These are phyloP conservation scores for Platichthys stellatus DNA, from an alignment of 2,113 vertebrate species.

Conservation along the genomic window DNA sequence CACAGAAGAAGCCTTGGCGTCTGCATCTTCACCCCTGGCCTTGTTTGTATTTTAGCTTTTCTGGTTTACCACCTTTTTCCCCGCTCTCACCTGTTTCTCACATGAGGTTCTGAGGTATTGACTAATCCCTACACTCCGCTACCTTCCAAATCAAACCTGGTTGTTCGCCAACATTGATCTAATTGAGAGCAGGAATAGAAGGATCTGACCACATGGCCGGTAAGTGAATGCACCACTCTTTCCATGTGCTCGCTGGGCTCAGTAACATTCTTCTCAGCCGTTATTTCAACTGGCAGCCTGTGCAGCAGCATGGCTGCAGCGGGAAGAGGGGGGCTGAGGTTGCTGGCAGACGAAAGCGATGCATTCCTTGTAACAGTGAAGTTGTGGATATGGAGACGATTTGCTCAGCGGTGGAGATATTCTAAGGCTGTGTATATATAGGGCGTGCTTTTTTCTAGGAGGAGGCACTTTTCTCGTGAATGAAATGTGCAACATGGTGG, in stretches of 20 bases:
- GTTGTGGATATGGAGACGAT: slow-evolving; percentile 74
- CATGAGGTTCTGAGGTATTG: slow-evolving; percentile 12
- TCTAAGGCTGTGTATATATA: slow-evolving; percentile 65
- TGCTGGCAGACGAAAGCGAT: slow-evolving; percentile 71
- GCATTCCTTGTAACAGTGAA: slow-evolving; percentile 78
- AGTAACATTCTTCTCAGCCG: slow-evolving; percentile 63
- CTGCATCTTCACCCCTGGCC: slow-evolving; percentile 7
- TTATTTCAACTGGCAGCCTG: slow-evolving; percentile 74
- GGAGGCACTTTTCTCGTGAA: slow-evolving; percentile 40
- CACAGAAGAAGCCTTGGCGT: slow-evolving; percentile 19
- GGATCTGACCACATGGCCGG: slow-evolving; percentile 42
- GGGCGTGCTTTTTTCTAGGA: slow-evolving; percentile 47
- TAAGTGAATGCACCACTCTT: slow-evolving; percentile 41
- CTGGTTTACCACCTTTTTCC: slow-evolving; percentile 2
- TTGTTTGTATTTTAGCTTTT: slow-evolving; percentile 24
- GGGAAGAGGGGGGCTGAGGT: slow-evolving; percentile 63
- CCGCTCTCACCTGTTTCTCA: slow-evolving; percentile 8
- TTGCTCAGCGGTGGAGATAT: slow-evolving; percentile 76
- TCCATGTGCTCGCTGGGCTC: slow-evolving; percentile 47
- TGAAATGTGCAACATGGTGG: slow-evolving; percentile 42
- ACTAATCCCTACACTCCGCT: slow-evolving; percentile 38
- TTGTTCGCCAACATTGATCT: slow-evolving; percentile 41
- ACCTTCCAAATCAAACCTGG: slow-evolving; percentile 60
- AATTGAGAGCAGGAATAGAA: slow-evolving; percentile 53
- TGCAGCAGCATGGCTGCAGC: slow-evolving; percentile 52